Conservation (phyloP, 2,888 invertebrate genomes). For the Hemistola chrysoprasaria region DNA sequence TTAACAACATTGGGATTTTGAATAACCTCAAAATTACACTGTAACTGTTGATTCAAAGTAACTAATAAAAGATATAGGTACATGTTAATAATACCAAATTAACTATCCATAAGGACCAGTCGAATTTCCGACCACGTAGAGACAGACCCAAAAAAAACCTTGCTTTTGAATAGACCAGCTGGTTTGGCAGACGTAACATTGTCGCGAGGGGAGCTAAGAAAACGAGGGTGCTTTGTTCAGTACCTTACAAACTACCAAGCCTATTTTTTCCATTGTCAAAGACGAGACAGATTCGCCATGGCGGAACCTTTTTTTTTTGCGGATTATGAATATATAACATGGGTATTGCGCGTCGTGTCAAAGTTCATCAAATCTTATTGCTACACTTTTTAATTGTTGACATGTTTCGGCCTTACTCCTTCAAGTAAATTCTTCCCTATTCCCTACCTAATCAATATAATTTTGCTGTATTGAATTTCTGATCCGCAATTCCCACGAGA, state of each 20-base stretch:
- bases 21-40: no score
- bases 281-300: slow-evolving; percentile 62
- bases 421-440: no score
- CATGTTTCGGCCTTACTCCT: background rate
- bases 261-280: slow-evolving; percentile 50
- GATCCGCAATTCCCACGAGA: no score
- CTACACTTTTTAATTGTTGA: slow-evolving; percentile 4
- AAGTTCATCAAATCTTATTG: slow-evolving; percentile 57
- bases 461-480: no score
- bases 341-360: slow-evolving; percentile 64
- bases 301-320: slow-evolving; percentile 41
- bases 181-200: slow-evolving; percentile 69
- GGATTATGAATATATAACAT: slow-evolving; percentile 47
- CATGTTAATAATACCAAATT: slow-evolving; percentile 28
- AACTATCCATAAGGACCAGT: slow-evolving; percentile 40
- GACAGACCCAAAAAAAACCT: slow-evolving; percentile 43
- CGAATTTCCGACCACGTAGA: slow-evolving; percentile 71
- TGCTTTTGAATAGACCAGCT: slow-evolving; percentile 75
- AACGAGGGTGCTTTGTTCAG: slow-evolving; percentile 62
- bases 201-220: slow-evolving; percentile 62
- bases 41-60: no score
- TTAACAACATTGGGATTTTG: no score
- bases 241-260: slow-evolving; percentile 32
- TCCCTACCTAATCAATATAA: no score
- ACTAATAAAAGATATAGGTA: no score